Evolutionary conservation across 1,140 invertebrate genomes (phyloP), one percentile per base, ranked within the genome.

Genomic region (Bombus superbus): DNA sequence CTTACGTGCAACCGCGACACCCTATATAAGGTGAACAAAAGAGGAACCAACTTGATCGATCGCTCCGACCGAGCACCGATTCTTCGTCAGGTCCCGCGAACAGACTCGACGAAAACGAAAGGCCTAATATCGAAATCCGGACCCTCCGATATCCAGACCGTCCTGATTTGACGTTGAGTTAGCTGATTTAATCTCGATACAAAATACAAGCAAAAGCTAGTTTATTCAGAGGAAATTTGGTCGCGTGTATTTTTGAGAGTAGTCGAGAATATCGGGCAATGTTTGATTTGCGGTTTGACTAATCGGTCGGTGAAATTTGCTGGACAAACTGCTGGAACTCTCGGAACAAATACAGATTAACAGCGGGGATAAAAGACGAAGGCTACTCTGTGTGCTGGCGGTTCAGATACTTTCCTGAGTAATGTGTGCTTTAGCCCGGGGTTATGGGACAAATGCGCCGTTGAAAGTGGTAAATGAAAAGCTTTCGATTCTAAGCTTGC

Each of bases 141-240:
- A 22, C 47, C 47, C 18, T 53, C 0, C 18, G 47, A 53, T 53
- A 53, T 22, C 5, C 47, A 53, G 18, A 8, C 18, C 18, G 47
- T 22, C 1, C 47, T 53, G 47, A 22, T 22, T 53, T 53, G 18
- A 53, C 47, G 32, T 32, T 32, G 32, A 53, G 47, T 53, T 22
- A 53, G 47, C 18, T 53, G 59, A 74, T 66, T 73, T 64, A 44
- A 82, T 76, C 59, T 68, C 25, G 72, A 76, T 53, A 66, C 32
- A 1, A 11, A 1, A 11, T 1, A 10, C 32, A 25, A 11, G n/a
- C 22, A 6, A 15, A 15, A 10, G 0, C 47, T 44, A 42, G 35
- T 69, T 76, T 42, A 71, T 38, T 79, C 44, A 1, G 53, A 15
- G 9, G 59, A 68, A 35, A 57, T 44, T 83, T 15, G 32, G 18